Evolutionary conservation across 1,140 invertebrate species (phyloP).

Genomic region (Ostrea denselamellosa): DNA sequence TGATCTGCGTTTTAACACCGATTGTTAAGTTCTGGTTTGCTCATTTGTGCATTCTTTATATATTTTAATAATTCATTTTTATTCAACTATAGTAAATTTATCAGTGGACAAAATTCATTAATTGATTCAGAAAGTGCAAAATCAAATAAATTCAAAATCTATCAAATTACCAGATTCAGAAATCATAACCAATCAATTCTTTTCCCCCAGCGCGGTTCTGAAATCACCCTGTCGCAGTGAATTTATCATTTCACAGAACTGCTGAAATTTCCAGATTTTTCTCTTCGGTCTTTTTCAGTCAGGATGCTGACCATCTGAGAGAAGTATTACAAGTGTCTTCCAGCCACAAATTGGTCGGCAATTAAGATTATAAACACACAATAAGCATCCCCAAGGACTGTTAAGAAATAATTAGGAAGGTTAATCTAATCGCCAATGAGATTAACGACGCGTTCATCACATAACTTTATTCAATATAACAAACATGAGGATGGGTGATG

Average conservation of each 20-base stretch:
- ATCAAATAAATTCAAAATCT: background rate
- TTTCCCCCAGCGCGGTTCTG: background rate
- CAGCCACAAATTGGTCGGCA: background rate
- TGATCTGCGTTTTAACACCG: constrained; percentile 11
- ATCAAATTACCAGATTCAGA: background rate
- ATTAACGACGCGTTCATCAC: constrained; percentile 1
- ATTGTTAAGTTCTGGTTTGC: constrained; percentile 9
- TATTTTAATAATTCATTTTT: constrained; percentile 14
- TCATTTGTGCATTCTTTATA: background rate
- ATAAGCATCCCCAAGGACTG: background rate
- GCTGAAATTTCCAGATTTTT: constrained; percentile 18
- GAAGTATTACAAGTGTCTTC: background rate
- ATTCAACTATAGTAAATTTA: background rate
- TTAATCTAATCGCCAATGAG: constrained; percentile 10
- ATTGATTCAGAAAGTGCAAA: background rate
- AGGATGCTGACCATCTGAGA: constrained; percentile 31
- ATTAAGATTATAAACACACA: constrained; percentile 22
- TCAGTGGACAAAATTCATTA: background rate
- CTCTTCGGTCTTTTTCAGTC: background rate
- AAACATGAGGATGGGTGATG: background rate
- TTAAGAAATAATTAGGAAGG: constrained; percentile 36
- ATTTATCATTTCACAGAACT: background rate
- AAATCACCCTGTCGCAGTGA: background rate
- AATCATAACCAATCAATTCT: constrained; percentile 31
- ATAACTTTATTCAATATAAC: background rate